A percentile compares a stretch with the other conserved stretches of the same genome.
These are phyloP conservation scores for Cerceris rybyensis DNA, from an alignment of 2,888 invertebrate genomes.

Conservation along the genomic window DNA sequence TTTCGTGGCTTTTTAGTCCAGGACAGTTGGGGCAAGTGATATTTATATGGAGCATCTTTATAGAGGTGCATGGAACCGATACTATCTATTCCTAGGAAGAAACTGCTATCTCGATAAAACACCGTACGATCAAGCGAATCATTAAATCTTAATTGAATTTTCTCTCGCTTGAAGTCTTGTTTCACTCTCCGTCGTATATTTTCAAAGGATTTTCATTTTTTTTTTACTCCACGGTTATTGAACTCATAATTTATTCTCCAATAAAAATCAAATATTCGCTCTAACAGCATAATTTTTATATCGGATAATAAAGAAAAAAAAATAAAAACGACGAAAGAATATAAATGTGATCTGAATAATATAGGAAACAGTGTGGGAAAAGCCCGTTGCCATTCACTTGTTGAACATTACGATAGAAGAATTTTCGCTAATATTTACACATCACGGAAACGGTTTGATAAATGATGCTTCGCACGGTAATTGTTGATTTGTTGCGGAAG, in stretches of 20 bases:
- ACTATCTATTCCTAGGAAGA: constrained; percentile 1
- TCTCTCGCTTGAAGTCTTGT: background rate
- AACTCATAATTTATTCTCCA: too few species aligned
- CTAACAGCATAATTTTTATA: too few species aligned
- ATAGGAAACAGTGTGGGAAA: too few species aligned
- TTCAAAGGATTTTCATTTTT: background rate
- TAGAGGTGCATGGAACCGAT: background rate
- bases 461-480: constrained; percentile 28
- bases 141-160: constrained; percentile 5
- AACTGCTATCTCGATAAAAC: background rate
- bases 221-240: background rate
- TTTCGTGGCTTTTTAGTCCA: background rate
- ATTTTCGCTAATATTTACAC: constrained; percentile 16
- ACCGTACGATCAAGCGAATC: constrained; percentile 4
- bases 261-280: too few species aligned
- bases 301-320: too few species aligned
- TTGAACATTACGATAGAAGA: background rate
- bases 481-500: constrained; percentile 20
- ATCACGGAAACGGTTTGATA: constrained; percentile 31
- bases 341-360: too few species aligned
- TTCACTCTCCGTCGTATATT: background rate
- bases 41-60: background rate
- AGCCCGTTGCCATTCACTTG: too few species aligned
- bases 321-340: too few species aligned
- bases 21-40: background rate